Percentiles rank a stretch among this genome's conserved stretches.
Conservation (phyloP, 1,140 invertebrate species). For the Habropoda laboriosa region DNA sequence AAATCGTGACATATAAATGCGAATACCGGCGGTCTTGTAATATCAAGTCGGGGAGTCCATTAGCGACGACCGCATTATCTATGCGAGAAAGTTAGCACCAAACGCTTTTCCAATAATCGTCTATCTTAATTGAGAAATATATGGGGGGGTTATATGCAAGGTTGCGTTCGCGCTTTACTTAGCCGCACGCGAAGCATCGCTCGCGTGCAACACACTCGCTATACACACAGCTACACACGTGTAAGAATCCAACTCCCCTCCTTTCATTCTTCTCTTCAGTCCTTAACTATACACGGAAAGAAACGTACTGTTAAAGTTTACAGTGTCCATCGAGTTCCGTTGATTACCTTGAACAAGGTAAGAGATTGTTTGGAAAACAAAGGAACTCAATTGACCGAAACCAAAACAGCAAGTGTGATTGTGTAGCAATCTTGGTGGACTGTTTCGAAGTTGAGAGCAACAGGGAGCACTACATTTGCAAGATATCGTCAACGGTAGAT, state of each 20-base stretch:
- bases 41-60: slow-evolving; percentile 22
- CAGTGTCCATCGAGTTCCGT: slow-evolving; percentile 23
- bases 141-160: background rate
- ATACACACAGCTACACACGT: background rate
- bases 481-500: too few relatives aligned
- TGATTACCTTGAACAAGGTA: slow-evolving; percentile 3
- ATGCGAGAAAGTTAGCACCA: background rate
- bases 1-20: background rate
- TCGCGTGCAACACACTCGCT: background rate
- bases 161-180: slow-evolving; percentile 9
- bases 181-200: background rate
- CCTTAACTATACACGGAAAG: slow-evolving; percentile 30
- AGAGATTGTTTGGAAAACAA: background rate
- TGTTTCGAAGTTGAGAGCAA: background rate
- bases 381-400: slow-evolving; percentile 16
- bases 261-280: slow-evolving; percentile 8
- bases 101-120: slow-evolving; percentile 30
- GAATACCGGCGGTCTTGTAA: background rate
- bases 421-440: slow-evolving; percentile 33
- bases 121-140: slow-evolving; percentile 6
- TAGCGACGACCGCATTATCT: slow-evolving; percentile 6
- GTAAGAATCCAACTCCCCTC: background rate
- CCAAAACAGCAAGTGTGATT: slow-evolving; percentile 35
- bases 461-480: too few relatives aligned
- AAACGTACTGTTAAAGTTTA: slow-evolving; percentile 50